Conservation (phyloP, 2,113 vertebrate species). For the Fulmarus glacialis region DNA sequence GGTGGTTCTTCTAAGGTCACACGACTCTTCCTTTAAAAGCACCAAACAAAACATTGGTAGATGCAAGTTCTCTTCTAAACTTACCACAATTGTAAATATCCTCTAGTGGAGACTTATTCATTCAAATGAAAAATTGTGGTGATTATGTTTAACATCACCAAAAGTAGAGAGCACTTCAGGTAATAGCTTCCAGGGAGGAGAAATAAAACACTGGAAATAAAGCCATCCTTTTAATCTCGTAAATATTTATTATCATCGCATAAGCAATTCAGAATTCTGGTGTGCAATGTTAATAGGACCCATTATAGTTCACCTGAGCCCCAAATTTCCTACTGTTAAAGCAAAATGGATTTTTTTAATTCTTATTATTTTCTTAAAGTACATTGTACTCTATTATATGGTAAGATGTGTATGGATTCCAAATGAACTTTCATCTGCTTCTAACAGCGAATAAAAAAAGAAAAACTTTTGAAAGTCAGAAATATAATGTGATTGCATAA, state of each 20-base stretch:
- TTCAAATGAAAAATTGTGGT: background rate
- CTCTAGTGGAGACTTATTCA: background rate
- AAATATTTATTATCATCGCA: background rate
- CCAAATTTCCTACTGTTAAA: background rate
- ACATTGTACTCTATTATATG: background rate
- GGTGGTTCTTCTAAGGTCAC: background rate
- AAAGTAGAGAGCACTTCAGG: background rate
- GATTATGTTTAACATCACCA: background rate
- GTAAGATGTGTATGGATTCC: background rate
- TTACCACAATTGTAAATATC: background rate
- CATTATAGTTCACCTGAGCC: constrained; percentile 20
- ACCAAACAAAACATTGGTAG: background rate
- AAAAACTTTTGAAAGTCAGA: background rate
- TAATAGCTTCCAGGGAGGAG: constrained; percentile 10
- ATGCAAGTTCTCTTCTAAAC: background rate
- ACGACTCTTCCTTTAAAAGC: background rate
- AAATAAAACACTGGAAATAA: constrained; percentile 20
- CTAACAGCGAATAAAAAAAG: background rate
- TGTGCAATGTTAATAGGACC: background rate
- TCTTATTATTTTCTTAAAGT: background rate
- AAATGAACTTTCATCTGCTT: background rate
- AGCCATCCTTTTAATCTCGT: background rate
- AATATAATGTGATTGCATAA: background rate
- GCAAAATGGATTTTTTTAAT: background rate
- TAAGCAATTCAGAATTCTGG: background rate